Percentiles rank a stretch among this genome's conserved stretches.
These are phyloP conservation scores for Thymelicus lineola DNA, from an alignment of 2,888 invertebrate genomes.

Conservation along the genomic window DNA sequence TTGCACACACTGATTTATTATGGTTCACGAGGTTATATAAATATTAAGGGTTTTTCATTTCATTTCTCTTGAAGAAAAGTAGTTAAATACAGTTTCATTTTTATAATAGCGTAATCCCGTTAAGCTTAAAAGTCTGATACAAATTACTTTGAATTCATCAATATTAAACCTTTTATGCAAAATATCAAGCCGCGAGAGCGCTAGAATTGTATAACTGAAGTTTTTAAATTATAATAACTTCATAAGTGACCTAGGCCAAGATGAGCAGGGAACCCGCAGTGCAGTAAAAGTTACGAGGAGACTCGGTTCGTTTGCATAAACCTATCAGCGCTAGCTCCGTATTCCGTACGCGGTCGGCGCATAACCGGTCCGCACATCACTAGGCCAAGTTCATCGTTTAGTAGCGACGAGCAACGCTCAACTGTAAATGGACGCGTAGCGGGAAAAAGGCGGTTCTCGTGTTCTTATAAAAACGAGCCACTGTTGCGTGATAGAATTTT, in stretches of 20 bases:
- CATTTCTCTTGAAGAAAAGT: too few relatives aligned
- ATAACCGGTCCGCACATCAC: slow-evolving; percentile 52
- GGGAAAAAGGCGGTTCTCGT: background rate
- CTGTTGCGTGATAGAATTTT: background rate
- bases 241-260: slow-evolving; percentile 12
- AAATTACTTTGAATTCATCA: too few relatives aligned
- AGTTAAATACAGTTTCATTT: too few relatives aligned
- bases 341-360: slow-evolving; percentile 40
- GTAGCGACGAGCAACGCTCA: slow-evolving; percentile 33
- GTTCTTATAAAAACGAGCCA: slow-evolving; percentile 1
- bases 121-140: too few relatives aligned
- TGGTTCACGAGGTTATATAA: too few relatives aligned
- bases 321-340: slow-evolving; percentile 44
- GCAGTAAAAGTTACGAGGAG: slow-evolving; percentile 20
- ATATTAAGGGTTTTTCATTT: too few relatives aligned
- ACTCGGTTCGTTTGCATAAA: slow-evolving; percentile 46
- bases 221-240: slow-evolving; percentile 1
- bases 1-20: too few relatives aligned
- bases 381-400: slow-evolving; percentile 59
- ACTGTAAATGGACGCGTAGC: slow-evolving; percentile 11
- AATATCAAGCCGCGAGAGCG: too few relatives aligned
- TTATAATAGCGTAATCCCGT: too few relatives aligned
- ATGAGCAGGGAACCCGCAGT: slow-evolving; percentile 23
- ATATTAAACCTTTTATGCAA: too few relatives aligned
- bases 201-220: too few relatives aligned